Evolutionary conservation across 1,140 invertebrate genomes (phyloP).

Genomic region (Acromyrmex heyeri): DNA sequence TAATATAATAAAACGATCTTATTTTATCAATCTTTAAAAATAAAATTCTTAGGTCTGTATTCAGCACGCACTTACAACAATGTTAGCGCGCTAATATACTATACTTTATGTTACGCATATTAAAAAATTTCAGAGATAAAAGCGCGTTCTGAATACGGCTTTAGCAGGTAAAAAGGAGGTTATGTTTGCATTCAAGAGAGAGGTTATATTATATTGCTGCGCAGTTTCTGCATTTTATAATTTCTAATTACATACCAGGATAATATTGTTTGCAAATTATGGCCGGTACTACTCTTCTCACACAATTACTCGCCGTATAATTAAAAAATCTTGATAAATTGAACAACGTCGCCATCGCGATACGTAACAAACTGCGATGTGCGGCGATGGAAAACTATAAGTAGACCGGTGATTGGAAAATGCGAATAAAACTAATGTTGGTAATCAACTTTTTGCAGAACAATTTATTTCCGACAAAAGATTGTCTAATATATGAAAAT

Average conservation of each 20-base stretch:
- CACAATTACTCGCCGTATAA: slow-evolving; percentile 59
- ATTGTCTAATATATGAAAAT: background rate
- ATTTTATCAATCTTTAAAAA: background rate
- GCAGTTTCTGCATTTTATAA: background rate
- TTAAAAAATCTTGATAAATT: slow-evolving; percentile 63
- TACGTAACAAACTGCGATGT: background rate
- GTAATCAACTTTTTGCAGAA: background rate
- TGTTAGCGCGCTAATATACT: too few relatives aligned
- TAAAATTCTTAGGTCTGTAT: background rate
- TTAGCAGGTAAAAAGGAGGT: background rate
- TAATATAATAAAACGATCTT: background rate
- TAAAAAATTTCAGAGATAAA: too few relatives aligned
- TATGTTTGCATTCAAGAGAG: background rate
- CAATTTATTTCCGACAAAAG: background rate
- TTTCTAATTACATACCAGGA: slow-evolving; percentile 56
- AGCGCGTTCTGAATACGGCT: too few relatives aligned
- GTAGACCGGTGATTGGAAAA: background rate
- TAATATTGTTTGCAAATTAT: slow-evolving; percentile 50
- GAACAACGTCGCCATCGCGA: slow-evolving; percentile 68
- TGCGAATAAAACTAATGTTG: too few relatives aligned
- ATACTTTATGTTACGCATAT: too few relatives aligned
- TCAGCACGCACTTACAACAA: too few relatives aligned
- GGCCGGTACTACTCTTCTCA: slow-evolving; percentile 52
- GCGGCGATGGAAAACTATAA: background rate
- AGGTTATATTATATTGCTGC: slow-evolving; percentile 7